A percentile compares a stretch with the other conserved stretches of the same genome.
phyloP scores from a whole-genome alignment of 2,888 invertebrate species.

The Tenthredo amoena region DNA sequence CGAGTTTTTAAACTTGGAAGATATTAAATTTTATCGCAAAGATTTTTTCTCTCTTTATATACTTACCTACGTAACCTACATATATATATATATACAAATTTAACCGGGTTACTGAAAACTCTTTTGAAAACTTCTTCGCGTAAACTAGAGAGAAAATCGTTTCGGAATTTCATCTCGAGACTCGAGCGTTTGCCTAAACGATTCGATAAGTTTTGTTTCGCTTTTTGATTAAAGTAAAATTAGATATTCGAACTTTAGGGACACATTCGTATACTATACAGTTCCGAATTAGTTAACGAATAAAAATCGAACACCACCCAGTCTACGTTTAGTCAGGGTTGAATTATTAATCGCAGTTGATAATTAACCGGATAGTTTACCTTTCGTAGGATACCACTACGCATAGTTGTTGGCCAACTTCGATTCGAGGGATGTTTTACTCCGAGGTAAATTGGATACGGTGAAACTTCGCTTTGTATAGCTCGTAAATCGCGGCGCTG shows the following conservation, averaged over 20 bases:
- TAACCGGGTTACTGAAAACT: not conserved
- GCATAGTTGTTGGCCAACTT: slow-evolving; percentile 36
- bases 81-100: not conserved
- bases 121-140: not conserved
- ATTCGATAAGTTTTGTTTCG: not conserved
- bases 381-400: not conserved
- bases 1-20: slow-evolving; percentile 21
- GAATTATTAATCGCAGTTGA: slow-evolving; percentile 29
- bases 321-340: not conserved
- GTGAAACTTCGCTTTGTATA: slow-evolving; percentile 5
- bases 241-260: not conserved
- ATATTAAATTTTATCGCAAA: slow-evolving; percentile 31
- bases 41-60: not conserved
- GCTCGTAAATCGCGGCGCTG: not conserved
- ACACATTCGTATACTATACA: not conserved
- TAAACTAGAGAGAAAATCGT: not conserved
- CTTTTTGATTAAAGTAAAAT: not conserved
- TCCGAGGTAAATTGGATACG: not conserved
- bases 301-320: not conserved
- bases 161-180: slow-evolving; percentile 6
- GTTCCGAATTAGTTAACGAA: not conserved
- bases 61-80: not conserved
- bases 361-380: slow-evolving; percentile 32
- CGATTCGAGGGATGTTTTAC: slow-evolving; percentile 7
- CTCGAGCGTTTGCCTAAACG: not conserved